These are phyloP conservation scores for Coregonus suidteri DNA, from an alignment of 2,797 vertebrate species.

Conservation along the genomic window DNA sequence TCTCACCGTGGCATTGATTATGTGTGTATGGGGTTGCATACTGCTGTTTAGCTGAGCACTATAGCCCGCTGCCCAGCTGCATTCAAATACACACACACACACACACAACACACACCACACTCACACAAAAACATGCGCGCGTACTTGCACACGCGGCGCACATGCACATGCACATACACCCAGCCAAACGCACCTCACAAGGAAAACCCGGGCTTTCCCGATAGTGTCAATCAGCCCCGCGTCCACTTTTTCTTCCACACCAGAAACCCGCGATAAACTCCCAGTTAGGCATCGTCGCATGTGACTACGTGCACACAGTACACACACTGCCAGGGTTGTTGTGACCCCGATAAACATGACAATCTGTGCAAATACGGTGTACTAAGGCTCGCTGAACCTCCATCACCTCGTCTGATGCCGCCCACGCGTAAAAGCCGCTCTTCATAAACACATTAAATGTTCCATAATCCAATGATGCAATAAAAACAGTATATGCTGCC, in stretches of 20 bases:
- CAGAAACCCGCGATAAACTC: constrained; percentile 32
- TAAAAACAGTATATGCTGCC: constrained; percentile 38
- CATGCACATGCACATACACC: background rate
- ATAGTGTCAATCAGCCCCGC: constrained; percentile 53
- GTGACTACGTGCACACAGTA: constrained; percentile 43
- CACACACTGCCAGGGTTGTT: constrained; percentile 42
- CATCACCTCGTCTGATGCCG: constrained; percentile 34
- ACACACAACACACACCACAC: background rate
- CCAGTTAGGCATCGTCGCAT: constrained; percentile 39
- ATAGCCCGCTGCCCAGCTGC: constrained; percentile 38
- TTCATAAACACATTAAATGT: constrained; percentile 55
- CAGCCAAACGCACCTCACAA: constrained; percentile 28
- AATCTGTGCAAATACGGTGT: constrained; percentile 52
- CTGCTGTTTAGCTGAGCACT: constrained; percentile 40
- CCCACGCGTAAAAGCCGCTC: constrained; percentile 55
- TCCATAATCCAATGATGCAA: constrained; percentile 52
- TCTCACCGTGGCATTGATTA: constrained; percentile 20
- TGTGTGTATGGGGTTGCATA: constrained; percentile 39
- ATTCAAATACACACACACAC: constrained; percentile 38
- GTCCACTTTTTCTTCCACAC: constrained; percentile 47
- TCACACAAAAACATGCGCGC: background rate
- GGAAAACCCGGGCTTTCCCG: constrained; percentile 71
- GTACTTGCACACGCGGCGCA: background rate
- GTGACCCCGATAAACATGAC: constrained; percentile 53
- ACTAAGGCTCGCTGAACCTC: constrained; percentile 41